phyloP scores from a whole-genome alignment of 2,888 invertebrate species.

The Altica lythri region DNA sequence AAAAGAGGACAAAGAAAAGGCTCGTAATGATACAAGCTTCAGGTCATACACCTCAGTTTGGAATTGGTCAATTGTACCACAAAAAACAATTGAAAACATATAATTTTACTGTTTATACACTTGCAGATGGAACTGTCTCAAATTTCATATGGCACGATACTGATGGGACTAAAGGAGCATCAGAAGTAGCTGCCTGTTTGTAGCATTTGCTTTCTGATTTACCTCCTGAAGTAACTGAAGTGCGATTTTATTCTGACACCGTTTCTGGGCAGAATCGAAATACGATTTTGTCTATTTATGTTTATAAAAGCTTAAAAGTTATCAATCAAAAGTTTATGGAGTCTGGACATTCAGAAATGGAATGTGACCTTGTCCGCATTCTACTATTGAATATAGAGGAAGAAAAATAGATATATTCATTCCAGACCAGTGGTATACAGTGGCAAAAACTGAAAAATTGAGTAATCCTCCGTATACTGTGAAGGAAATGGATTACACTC shows the following conservation, averaged over 20 bases:
- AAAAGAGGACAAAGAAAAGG: slow-evolving; percentile 1
- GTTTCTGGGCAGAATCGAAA: not conserved
- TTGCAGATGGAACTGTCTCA: not conserved
- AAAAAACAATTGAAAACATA: slow-evolving; percentile 2
- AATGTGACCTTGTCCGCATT: no score
- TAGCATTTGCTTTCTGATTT: not conserved
- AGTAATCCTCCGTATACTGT: not conserved
- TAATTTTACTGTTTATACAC: not conserved
- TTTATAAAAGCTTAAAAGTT: not conserved
- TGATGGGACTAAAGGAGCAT: not conserved
- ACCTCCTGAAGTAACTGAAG: slow-evolving; percentile 4
- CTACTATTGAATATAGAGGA: no score
- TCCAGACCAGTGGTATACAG: slow-evolving; percentile 1
- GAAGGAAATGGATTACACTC: slow-evolving; percentile 1
- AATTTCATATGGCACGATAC: slow-evolving; percentile 1
- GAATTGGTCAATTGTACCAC: slow-evolving; percentile 2
- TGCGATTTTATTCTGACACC: slow-evolving; percentile 1
- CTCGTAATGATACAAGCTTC: slow-evolving; percentile 1
- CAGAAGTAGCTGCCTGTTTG: slow-evolving; percentile 6
- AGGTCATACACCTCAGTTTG: slow-evolving; percentile 1
- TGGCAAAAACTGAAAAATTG: not conserved
- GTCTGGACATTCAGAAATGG: no score
- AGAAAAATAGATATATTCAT: no score
- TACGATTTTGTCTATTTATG: slow-evolving; percentile 3
- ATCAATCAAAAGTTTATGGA: no score